A percentile compares a stretch with the other conserved stretches of the same genome.
Conservation (phyloP, 2,888 invertebrate species). For the Cerastoderma edule region DNA sequence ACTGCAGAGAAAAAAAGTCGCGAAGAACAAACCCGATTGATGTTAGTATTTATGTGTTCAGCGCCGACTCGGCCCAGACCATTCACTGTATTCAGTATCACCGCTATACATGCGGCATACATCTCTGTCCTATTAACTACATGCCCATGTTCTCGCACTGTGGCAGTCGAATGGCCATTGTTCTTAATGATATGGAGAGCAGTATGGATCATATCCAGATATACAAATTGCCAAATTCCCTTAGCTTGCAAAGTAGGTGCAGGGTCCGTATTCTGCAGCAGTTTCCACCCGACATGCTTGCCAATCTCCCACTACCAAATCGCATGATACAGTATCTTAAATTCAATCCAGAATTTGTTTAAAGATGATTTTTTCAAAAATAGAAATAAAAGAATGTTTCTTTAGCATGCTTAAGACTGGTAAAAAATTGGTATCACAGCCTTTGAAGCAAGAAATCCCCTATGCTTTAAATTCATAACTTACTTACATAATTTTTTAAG, state of each 20-base stretch:
- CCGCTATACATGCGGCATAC: slow-evolving; percentile 80
- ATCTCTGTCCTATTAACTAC: slow-evolving; percentile 82
- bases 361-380: too few relatives aligned
- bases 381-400: too few relatives aligned
- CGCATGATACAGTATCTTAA: slow-evolving; percentile 81
- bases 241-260: slow-evolving; percentile 80
- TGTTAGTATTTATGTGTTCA: slow-evolving; percentile 81
- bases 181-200: slow-evolving; percentile 79
- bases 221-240: slow-evolving; percentile 80
- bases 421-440: too few relatives aligned
- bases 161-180: slow-evolving; percentile 82
- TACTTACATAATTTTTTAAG: too few relatives aligned
- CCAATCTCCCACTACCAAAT: slow-evolving; percentile 79
- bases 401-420: too few relatives aligned
- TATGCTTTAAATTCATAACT: too few relatives aligned
- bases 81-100: slow-evolving; percentile 82
- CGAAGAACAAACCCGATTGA: slow-evolving; percentile 79
- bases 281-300: slow-evolving; percentile 73
- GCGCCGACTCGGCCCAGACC: slow-evolving; percentile 79
- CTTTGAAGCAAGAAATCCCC: too few relatives aligned
- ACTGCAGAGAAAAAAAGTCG: slow-evolving; percentile 80
- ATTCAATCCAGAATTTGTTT: slow-evolving; percentile 81
- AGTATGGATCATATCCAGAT: slow-evolving; percentile 80
- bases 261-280: slow-evolving; percentile 80
- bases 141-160: slow-evolving; percentile 82